Percentiles rank a stretch among this genome's conserved stretches.
phyloP scores from a whole-genome alignment of 1,140 invertebrate species.

The Spodoptera frugiperda region DNA sequence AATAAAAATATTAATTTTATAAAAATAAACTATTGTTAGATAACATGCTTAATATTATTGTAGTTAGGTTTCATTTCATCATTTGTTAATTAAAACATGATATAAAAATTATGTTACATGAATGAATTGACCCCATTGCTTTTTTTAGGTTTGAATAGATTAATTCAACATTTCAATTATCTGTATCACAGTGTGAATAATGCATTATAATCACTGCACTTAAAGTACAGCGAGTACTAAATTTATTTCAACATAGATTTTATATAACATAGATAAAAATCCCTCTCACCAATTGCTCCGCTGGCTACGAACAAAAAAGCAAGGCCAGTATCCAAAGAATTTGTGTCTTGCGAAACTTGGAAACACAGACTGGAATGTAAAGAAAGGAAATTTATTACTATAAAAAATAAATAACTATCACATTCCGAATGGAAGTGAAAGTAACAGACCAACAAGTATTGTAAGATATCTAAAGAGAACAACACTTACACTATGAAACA shows the following conservation, averaged over 20 bases:
- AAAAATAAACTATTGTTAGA: too few relatives aligned
- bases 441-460: conserved; percentile 37
- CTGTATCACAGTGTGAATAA: too few relatives aligned
- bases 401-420: conserved; percentile 33
- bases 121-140: too few relatives aligned
- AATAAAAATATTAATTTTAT: too few relatives aligned
- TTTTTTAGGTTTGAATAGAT: too few relatives aligned
- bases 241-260: conserved; percentile 54
- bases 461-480: conserved; percentile 3
- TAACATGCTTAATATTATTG: neutral
- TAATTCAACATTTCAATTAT: neutral
- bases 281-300: conserved; percentile 78
- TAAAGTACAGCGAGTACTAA: neutral
- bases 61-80: neutral
- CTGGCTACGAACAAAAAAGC: conserved; percentile 78
- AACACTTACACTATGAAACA: conserved; percentile 1
- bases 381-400: conserved; percentile 44
- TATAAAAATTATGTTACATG: too few relatives aligned
- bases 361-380: conserved; percentile 77
- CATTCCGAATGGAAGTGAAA: conserved; percentile 44
- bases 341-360: conserved; percentile 76
- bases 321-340: conserved; percentile 78
- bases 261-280: conserved; percentile 57
- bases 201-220: neutral
- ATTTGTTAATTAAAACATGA: too few relatives aligned